These are phyloP conservation scores for Chironomus striatipennis DNA, from an alignment of 1,140 invertebrate genomes.

Conservation along the genomic window DNA sequence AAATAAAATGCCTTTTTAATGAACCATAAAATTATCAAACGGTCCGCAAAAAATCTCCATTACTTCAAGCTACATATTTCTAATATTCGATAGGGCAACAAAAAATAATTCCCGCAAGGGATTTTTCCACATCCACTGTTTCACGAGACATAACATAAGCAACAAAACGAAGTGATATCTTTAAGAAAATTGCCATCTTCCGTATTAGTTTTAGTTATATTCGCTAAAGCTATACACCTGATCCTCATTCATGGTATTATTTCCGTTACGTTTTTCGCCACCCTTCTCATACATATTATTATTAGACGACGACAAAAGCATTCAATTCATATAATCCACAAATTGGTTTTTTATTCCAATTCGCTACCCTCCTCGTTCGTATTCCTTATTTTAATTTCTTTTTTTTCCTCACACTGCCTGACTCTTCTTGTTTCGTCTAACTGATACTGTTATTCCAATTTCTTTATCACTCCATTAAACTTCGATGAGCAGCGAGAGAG, in stretches of 20 bases:
- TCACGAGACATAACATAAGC: background rate
- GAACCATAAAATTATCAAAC: too few relatives aligned
- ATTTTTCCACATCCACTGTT: background rate
- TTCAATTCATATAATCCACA: constrained; percentile 13
- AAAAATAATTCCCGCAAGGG: too few relatives aligned
- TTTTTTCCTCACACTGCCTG: background rate
- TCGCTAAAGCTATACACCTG: background rate
- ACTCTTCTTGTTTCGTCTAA: too few relatives aligned
- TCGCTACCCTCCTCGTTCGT: background rate
- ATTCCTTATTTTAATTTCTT: background rate
- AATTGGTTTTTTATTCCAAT: constrained; percentile 4
- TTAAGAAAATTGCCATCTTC: constrained; percentile 2
- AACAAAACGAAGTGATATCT: constrained; percentile 13
- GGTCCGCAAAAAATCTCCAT: too few relatives aligned
- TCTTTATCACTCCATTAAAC: constrained; percentile 9
- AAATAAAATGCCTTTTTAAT: too few relatives aligned
- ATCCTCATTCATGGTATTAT: background rate
- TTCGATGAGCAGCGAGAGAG: background rate
- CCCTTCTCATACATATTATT: background rate
- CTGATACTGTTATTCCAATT: background rate
- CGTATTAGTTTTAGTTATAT: background rate
- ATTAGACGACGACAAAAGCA: background rate
- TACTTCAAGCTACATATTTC: too few relatives aligned
- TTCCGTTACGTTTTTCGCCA: background rate
- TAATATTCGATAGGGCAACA: too few relatives aligned